phyloP scores from a whole-genome alignment of 2,113 vertebrate species.

The Indri indri region DNA sequence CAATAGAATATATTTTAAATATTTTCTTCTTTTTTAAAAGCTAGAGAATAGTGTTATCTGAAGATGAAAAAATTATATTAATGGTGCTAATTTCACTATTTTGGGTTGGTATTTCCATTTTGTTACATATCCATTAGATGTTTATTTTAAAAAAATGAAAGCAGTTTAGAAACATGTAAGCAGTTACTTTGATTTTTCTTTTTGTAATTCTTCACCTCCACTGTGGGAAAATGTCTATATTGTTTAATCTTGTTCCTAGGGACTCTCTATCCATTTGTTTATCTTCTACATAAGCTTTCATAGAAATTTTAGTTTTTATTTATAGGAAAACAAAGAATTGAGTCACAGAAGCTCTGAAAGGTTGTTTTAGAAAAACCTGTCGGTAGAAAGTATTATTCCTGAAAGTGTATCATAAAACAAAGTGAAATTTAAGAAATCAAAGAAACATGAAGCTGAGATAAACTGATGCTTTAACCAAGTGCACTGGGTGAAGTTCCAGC shows the following conservation, averaged over 20 bases:
- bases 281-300: neutral
- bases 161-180: neutral
- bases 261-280: neutral
- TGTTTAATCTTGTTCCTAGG: conserved; percentile 14
- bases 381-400: conserved; percentile 8
- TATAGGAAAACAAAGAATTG: neutral
- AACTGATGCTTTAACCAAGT: neutral
- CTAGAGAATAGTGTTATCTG: conserved; percentile 1
- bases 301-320: neutral
- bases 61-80: conserved; percentile 41
- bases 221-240: neutral
- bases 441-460: neutral
- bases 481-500: neutral
- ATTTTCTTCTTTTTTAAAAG: neutral
- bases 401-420: conserved; percentile 36
- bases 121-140: neutral
- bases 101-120: conserved; percentile 42
- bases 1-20: neutral
- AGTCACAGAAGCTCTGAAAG: neutral
- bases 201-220: neutral
- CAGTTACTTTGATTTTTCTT: neutral
- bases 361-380: conserved; percentile 11
- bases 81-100: neutral
- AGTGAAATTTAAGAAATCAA: conserved; percentile 34
- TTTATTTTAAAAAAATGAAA: neutral